Percentiles rank a stretch among this genome's conserved stretches.
These are phyloP conservation scores for Okamejei kenojei DNA, from an alignment of 2,797 vertebrate species.

Conservation along the genomic window DNA sequence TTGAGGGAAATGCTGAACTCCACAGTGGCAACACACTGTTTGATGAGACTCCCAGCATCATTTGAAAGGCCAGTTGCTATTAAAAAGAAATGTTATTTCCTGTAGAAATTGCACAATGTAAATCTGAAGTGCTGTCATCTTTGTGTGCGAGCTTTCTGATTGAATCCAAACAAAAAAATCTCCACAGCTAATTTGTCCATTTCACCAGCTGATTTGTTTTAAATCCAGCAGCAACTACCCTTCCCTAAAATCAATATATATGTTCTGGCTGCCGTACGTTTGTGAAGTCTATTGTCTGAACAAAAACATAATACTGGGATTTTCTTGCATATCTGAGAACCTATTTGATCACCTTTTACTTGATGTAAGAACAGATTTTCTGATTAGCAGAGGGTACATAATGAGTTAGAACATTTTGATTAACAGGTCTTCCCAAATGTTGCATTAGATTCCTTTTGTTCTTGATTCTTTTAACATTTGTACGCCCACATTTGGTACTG, in stretches of 20 bases:
- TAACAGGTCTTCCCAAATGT: too few species aligned
- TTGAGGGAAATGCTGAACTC: not conserved
- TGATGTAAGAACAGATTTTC: not conserved
- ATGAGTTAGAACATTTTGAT: not conserved
- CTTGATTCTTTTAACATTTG: not conserved
- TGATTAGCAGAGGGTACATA: not conserved
- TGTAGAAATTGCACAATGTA: not conserved
- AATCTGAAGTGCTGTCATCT: not conserved
- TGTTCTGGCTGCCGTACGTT: not conserved
- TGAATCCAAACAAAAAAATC: not conserved
- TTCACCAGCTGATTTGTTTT: not conserved
- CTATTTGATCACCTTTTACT: not conserved
- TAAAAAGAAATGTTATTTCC: not conserved
- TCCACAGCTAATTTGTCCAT: not conserved
- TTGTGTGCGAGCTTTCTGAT: not conserved
- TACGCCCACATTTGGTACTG: too few species aligned
- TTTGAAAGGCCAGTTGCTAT: not conserved
- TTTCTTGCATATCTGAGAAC: not conserved
- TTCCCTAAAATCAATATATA: not conserved
- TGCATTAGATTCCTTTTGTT: not conserved
- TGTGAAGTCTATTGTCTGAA: not conserved
- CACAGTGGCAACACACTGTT: not conserved
- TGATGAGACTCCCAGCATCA: not conserved
- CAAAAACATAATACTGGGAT: not conserved
- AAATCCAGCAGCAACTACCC: constrained; percentile 4